phyloP scores from a whole-genome alignment of 1,140 invertebrate genomes.

The Cephus cinctus region DNA sequence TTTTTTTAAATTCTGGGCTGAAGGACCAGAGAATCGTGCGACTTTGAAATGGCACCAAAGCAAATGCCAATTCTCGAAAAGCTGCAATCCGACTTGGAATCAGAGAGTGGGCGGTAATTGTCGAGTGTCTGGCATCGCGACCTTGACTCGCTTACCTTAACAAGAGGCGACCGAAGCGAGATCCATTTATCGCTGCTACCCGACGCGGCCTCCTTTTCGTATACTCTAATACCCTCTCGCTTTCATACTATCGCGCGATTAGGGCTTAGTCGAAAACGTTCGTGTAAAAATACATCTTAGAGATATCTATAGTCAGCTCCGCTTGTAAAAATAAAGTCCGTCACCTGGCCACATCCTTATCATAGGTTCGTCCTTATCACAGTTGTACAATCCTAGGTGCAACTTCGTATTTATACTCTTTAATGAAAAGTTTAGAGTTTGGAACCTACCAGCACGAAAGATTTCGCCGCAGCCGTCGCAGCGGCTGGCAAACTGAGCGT shows the following conservation, averaged over 20 bases:
- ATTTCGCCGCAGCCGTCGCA: constrained; percentile 99
- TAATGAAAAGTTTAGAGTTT: too few species aligned
- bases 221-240: background rate
- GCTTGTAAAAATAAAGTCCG: background rate
- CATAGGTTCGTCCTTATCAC: too few species aligned
- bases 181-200: constrained; percentile 19
- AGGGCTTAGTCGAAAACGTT: background rate
- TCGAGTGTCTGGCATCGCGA: constrained; percentile 10
- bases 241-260: constrained; percentile 14
- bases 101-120: background rate
- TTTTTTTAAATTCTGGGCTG: too few species aligned
- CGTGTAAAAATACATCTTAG: background rate
- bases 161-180: constrained; percentile 30
- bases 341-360: too few species aligned
- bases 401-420: too few species aligned
- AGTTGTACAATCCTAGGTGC: too few species aligned
- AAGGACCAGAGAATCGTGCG: too few species aligned
- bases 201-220: constrained; percentile 8
- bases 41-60: too few species aligned
- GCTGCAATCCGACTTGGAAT: too few species aligned
- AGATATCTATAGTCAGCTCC: background rate
- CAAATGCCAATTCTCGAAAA: too few species aligned
- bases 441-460: constrained; percentile 93
- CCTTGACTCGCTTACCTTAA: constrained; percentile 49
- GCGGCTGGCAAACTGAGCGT: constrained; percentile 96